A percentile compares a stretch with the other conserved stretches of the same genome.
Conservation (phyloP, 2,888 invertebrate genomes). For the Diachrysia chrysitis region DNA sequence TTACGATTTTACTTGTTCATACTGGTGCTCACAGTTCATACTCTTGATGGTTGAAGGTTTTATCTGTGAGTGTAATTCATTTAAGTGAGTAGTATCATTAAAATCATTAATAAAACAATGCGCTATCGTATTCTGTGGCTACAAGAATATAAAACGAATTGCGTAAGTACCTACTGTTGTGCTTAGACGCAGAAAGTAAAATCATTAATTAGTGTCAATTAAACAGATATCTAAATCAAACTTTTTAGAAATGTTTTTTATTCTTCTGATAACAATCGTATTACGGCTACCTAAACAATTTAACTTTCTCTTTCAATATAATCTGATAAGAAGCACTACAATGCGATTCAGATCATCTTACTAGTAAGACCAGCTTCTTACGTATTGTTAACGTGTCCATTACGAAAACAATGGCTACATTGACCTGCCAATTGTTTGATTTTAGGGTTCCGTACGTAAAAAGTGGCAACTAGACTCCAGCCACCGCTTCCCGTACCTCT, state of each 20-base stretch:
- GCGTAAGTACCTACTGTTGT: too few relatives aligned
- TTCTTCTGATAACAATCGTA: conserved; percentile 47
- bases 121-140: not conserved
- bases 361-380: conserved; percentile 30
- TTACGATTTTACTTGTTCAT: too few relatives aligned
- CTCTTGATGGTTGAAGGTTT: too few relatives aligned
- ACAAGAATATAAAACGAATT: not conserved
- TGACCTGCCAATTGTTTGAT: conserved; percentile 32
- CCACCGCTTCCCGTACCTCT: too few relatives aligned
- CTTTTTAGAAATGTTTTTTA: conserved; percentile 23
- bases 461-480: too few relatives aligned
- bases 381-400: conserved; percentile 46
- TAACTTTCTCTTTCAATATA: conserved; percentile 55
- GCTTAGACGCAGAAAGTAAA: conserved; percentile 6
- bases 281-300: conserved; percentile 37
- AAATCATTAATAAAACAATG: too few relatives aligned
- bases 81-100: too few relatives aligned
- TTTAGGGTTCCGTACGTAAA: not conserved
- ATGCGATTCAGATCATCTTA: conserved; percentile 22
- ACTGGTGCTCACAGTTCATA: too few relatives aligned
- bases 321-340: conserved; percentile 45
- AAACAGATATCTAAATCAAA: conserved; percentile 9
- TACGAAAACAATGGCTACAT: conserved; percentile 49
- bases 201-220: conserved; percentile 10
- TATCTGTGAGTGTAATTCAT: too few relatives aligned